These are phyloP conservation scores for Poicephalus gulielmi DNA, from an alignment of 2,113 vertebrate species.

Conservation along the genomic window DNA sequence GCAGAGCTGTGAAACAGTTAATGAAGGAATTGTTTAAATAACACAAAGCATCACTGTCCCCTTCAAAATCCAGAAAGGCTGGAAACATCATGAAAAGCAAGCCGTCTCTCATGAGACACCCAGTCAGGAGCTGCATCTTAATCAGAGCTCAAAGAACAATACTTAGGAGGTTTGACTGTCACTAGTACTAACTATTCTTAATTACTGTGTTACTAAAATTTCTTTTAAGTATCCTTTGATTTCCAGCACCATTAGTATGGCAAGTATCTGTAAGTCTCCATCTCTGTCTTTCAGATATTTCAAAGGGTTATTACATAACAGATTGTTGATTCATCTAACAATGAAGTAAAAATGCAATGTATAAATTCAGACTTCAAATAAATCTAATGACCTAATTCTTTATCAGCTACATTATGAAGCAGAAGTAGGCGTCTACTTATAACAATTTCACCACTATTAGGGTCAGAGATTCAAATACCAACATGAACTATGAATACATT, in stretches of 20 bases:
- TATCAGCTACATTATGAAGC: background rate
- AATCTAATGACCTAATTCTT: slow-evolving; percentile 26
- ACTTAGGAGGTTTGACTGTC: background rate
- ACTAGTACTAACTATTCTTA: background rate
- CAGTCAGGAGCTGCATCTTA: slow-evolving; percentile 2
- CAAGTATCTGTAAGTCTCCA: background rate
- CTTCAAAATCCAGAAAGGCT: background rate
- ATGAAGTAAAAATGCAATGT: background rate
- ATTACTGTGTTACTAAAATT: background rate
- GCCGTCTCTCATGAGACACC: background rate
- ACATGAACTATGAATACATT: background rate
- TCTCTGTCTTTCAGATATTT: slow-evolving; percentile 15
- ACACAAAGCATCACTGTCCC: background rate
- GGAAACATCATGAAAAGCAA: background rate
- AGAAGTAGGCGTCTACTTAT: background rate
- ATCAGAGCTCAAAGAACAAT: slow-evolving; percentile 29
- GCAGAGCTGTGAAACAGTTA: background rate
- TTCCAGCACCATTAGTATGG: background rate
- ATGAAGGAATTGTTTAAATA: background rate
- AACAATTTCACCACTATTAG: background rate
- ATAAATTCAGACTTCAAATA: slow-evolving; percentile 40
- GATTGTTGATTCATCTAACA: background rate
- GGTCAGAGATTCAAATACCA: background rate
- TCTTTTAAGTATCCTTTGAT: slow-evolving; percentile 52
- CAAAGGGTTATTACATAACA: slow-evolving; percentile 30